These are phyloP conservation scores for Ptilonorhynchus violaceus DNA, from an alignment of 2,113 vertebrate genomes.

Conservation along the genomic window DNA sequence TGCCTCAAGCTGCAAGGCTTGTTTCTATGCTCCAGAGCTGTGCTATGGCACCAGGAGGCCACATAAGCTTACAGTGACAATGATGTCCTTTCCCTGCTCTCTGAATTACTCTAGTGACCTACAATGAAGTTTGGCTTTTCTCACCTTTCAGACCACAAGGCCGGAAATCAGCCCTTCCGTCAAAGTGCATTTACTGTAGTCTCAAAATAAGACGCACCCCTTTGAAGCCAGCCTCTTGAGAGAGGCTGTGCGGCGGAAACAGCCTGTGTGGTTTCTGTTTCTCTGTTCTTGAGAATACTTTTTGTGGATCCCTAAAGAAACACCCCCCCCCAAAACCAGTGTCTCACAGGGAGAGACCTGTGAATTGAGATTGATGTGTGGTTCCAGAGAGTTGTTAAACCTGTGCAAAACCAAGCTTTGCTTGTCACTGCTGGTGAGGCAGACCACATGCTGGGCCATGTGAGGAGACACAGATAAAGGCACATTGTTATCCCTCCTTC, in stretches of 20 bases:
- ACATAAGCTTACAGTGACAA: background rate
- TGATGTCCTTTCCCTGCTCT: background rate
- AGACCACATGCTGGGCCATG: background rate
- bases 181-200: background rate
- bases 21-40: background rate
- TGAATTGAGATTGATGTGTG: background rate
- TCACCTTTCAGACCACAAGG: background rate
- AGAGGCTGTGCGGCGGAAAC: background rate
- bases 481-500: background rate
- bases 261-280: background rate
- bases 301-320: background rate
- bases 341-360: background rate
- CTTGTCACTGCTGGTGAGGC: background rate
- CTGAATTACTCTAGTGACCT: background rate
- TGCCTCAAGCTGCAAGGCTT: background rate
- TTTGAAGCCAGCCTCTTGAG: background rate
- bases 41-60: background rate
- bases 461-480: background rate
- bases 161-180: background rate
- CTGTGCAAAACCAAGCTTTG: background rate
- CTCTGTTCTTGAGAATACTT: background rate
- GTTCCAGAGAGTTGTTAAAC: background rate
- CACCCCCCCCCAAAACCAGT: accelerated
- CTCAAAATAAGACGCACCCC: background rate
- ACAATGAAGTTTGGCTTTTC: background rate